These are phyloP conservation scores for Gryllus bimaculatus DNA, from an alignment of 1,140 invertebrate genomes.

Conservation along the genomic window DNA sequence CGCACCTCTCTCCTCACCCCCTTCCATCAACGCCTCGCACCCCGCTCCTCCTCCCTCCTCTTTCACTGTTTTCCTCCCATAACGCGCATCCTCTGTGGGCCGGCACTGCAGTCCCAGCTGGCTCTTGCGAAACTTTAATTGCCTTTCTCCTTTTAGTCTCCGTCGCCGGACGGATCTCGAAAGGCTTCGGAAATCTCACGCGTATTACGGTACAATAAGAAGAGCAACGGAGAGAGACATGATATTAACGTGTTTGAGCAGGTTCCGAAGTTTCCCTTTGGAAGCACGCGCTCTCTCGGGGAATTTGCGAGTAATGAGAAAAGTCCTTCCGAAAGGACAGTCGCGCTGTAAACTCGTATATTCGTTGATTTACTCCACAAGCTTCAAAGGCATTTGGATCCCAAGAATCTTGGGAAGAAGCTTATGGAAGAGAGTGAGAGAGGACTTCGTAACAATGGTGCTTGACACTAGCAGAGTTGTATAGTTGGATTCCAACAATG, in stretches of 20 bases:
- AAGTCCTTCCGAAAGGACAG: not conserved
- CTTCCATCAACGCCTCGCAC: too few species aligned
- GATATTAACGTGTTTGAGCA: constrained; percentile 4
- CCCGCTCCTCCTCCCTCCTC: too few species aligned
- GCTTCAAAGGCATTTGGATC: not conserved
- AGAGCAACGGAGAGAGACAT: not conserved
- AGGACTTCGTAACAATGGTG: too few species aligned
- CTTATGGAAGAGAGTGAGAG: too few species aligned
- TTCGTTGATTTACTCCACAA: not conserved
- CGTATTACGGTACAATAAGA: not conserved
- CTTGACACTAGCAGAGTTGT: too few species aligned
- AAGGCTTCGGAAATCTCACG: not conserved
- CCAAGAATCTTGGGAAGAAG: too few species aligned
- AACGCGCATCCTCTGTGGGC: not conserved
- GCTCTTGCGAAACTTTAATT: not conserved
- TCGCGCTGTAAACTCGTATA: not conserved
- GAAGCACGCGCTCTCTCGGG: not conserved
- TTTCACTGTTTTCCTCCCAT: not conserved
- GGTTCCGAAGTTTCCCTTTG: not conserved
- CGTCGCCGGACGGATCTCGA: not conserved
- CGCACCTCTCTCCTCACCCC: too few species aligned
- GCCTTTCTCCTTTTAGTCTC: not conserved
- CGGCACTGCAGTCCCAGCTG: not conserved
- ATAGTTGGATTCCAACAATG: too few species aligned
- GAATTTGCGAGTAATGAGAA: not conserved